Evolutionary conservation across 2,797 vertebrate species (phyloP), one percentile per base, ranked within the genome.

Genomic region (Pangasius sanitwongsei): DNA sequence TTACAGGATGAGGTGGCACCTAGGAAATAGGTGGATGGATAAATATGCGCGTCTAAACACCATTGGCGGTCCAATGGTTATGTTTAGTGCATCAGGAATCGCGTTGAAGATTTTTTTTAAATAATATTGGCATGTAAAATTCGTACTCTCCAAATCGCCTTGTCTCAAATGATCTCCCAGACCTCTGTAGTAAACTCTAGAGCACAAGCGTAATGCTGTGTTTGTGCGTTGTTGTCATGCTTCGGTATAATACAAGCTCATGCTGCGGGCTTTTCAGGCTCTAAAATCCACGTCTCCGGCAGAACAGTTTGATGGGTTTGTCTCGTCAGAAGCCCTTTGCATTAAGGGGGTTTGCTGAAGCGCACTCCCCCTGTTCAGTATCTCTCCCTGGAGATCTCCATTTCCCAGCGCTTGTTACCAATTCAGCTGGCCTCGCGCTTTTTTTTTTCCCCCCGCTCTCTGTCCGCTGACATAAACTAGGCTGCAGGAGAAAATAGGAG

Each of bases 371-470:
- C 65, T 89, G 83, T 87, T 88, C 86, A 87, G 69, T 78, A 87
- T 87, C 83, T 91, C 83, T 86, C 84, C 89, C 89, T 85, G 78
- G 90, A 91, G 89, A 91, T 86, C 81, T 86, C 44, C 74, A 59
- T 87, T 85, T 91, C 89, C 88, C 89, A 69, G 86, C 87, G 86
- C 90, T 91, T 90, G 90, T 92, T 91, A 93, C 89, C 86, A 83
- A 91, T 88, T 89, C 90, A 92, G 88, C 87, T 63, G 86, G 86
- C 89, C 89, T 83, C 87, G 82, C 70, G 77, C 81, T 84, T 80
- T 87, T 89, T 84, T 69, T 65, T 18, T 44, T 6, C 5, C 3
- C 44, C 4, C 20, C 59, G 59, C 77, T 44, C 85, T 82, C 86
- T 69, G 74, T 88, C 87, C 85, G 78, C 87, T 89, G 59, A 89